These are phyloP conservation scores for Choloepus didactylus DNA, from an alignment of 2,797 vertebrate genomes.

Conservation along the genomic window DNA sequence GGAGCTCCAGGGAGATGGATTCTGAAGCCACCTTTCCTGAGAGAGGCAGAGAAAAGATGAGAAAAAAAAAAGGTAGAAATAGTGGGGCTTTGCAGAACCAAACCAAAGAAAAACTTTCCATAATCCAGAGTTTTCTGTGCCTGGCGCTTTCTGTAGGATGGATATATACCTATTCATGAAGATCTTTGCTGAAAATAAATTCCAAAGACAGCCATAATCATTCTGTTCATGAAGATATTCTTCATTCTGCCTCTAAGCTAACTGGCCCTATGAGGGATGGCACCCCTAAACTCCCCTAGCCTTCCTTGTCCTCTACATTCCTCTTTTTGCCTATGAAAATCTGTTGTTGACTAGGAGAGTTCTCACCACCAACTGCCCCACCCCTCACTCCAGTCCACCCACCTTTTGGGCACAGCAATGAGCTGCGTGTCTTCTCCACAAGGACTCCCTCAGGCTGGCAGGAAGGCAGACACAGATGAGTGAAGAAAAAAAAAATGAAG, in stretches of 20 bases:
- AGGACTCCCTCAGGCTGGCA: conserved; percentile 84
- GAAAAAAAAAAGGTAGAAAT: background rate
- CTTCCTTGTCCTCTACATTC: background rate
- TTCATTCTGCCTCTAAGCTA: background rate
- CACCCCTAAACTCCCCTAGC: background rate
- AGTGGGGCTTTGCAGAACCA: background rate
- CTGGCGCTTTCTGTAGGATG: no score
- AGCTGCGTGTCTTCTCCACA: conserved; percentile 84
- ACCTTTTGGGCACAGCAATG: conserved; percentile 86
- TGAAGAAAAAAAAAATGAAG: background rate
- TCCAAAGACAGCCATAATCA: background rate
- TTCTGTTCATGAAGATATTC: background rate
- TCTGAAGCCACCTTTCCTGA: conserved; percentile 82
- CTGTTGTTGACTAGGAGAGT: no score
- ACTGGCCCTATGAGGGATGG: background rate
- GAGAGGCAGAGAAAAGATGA: conserved; percentile 56
- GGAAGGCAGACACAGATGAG: background rate
- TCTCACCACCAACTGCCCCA: background rate
- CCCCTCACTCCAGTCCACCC: background rate
- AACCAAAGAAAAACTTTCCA: background rate
- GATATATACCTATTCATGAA: background rate
- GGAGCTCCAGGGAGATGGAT: conserved; percentile 82
- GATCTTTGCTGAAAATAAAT: background rate
- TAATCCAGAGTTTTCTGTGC: background rate
- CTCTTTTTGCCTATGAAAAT: background rate